phyloP scores from a whole-genome alignment of 2,113 vertebrate species.

The Romanogobio albipinnatus region DNA sequence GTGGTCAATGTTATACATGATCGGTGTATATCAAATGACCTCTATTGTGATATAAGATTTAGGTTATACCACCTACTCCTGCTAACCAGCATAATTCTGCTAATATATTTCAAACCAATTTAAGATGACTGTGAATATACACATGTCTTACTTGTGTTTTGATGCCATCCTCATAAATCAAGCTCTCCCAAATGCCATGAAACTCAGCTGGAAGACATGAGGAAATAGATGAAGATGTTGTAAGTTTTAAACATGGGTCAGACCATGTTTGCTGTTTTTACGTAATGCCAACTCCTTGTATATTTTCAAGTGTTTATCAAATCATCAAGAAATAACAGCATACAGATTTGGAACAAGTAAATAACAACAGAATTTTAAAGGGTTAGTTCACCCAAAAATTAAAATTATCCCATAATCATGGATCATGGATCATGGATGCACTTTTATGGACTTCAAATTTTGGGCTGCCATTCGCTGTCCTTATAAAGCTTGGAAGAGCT shows the following conservation, averaged over 20 bases:
- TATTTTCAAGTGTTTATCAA: neutral
- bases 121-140: neutral
- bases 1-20: too few species aligned
- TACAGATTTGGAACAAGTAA: neutral
- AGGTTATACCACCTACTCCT: neutral
- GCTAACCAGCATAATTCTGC: neutral
- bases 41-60: neutral
- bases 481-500: too few species aligned
- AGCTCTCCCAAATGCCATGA: conserved; percentile 96
- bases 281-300: neutral
- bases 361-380: neutral
- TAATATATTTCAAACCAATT: neutral
- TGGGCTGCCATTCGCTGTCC: too few species aligned
- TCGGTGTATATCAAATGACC: neutral
- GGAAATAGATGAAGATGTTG: neutral
- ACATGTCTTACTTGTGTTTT: conserved; percentile 86
- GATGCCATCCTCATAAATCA: conserved; percentile 89
- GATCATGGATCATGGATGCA: too few species aligned
- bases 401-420: too few species aligned
- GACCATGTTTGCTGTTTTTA: neutral
- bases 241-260: neutral
- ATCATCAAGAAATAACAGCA: neutral
- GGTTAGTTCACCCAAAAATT: too few species aligned
- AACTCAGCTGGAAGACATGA: conserved; percentile 83
- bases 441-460: too few species aligned